Base-by-base conservation (phyloP, 2,113 vertebrate species). In the Symphodus melops region DNA sequence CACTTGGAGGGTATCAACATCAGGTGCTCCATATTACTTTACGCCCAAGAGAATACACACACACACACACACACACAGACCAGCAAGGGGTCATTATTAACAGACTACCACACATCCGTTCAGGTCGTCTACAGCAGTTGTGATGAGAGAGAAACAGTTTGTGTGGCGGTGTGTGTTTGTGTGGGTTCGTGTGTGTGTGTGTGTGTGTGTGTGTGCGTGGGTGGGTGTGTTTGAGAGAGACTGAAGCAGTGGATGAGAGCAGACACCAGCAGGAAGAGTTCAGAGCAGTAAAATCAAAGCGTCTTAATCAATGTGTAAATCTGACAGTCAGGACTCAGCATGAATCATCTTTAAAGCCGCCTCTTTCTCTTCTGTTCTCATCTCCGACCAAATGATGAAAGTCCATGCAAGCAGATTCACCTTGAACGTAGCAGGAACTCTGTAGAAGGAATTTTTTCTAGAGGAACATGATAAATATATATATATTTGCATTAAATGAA, bases 71-170 rank as follows among this genome's bases (percentile, higher is more conserved):
- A 39, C 61, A 56, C 42, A 55, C 17, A 63, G 12, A 59, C 33
- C 86, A 82, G 83, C 60, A 44, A 63, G 85, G 25, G 68, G 52
- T 69, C 66, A 85, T 90, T 84, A 88, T 81, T 81, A 56, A 74
- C 67, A 78, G 90, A 77, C 87, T 86, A 33, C 23, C 33, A 68
- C 65, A 88, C 86, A 84, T 87, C 89, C 86, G n/a, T 64, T 79
- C 39, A 57, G n/a, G 46, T 60, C 25, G 57, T 44, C 62, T 44
- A 21, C 41, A 42, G 44, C 39, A 61, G 61, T 53, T 55, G 58
- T 59, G 17, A n/a, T 36, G 21, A 41, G 14, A 28, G 12, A 51
- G 28, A 33, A 5, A 33, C 28, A 33, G 28, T 33, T 2, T 28
- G 28, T 28, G 28, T 28, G n/a, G n/a, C n/a, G n/a, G 28, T 33